Evolutionary conservation across 1,140 invertebrate genomes (phyloP), one percentile per base, ranked within the genome.

Genomic region (Bombus superbus): DNA sequence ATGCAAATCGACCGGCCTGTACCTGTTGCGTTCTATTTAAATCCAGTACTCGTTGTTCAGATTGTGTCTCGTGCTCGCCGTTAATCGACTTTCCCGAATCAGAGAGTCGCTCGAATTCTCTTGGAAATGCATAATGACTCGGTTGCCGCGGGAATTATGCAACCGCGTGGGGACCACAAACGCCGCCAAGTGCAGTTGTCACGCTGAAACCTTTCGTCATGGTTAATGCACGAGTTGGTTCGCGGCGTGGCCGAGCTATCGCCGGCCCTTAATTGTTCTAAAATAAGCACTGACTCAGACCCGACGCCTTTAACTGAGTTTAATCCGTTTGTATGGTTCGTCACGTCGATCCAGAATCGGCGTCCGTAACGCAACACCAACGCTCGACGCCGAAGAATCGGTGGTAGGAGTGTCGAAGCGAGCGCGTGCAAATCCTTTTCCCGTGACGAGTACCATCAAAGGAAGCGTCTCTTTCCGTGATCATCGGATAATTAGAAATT

Each of bases 201-300:
- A 62, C 66, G 68, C 38, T 10, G 77, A 44, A 71, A 80, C 57
- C 59, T 85, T 85, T 85, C 84, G 79, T 74, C 84, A 59, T 38
- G 84, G 84, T 81, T 68, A 57, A 81, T 66, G 74, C 75, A 35
- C 82, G 74, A 83, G 59, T 32, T 44, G 73, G 25, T 71, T 69
- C 81, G 62, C 82, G 64, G 47, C 47, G 75, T 32, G 40, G 28
- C 10, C n/a, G 74, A 32, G 22, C 47, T 32, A 47, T 32, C 13
- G 57, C 84, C 28, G 69, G 74, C 72, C 86, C 88, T 90, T 91
- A 90, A 91, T 91, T 90, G 79, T 86, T 92, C 91, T 89, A 92
- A 92, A 92, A 91, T 90, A 92, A 91, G 74, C 86, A 86, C 79
- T 91, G 90, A 92, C 80, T 91, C 90, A 86, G 64, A 38, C 79